These are phyloP conservation scores for Myotis yumanensis DNA, from an alignment of 2,113 vertebrate genomes.

Conservation along the genomic window DNA sequence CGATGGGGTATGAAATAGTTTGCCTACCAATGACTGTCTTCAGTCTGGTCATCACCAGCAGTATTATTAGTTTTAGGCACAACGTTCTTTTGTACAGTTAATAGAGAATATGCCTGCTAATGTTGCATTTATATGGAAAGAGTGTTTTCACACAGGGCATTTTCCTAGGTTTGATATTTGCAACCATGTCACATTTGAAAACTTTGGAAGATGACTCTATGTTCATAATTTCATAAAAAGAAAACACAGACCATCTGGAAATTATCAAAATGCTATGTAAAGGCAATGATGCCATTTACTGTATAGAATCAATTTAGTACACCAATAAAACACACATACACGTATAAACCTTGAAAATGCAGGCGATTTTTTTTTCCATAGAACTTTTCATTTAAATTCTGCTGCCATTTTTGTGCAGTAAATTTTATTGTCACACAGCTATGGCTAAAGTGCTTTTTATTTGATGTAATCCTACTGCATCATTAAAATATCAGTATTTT, in stretches of 20 bases:
- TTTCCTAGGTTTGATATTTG: slow-evolving; percentile 55
- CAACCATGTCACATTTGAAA: slow-evolving; percentile 47
- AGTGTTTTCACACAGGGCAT: neutral
- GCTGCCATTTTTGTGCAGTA: slow-evolving; percentile 79
- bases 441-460: slow-evolving; percentile 83
- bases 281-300: slow-evolving; percentile 82
- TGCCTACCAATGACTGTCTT: neutral
- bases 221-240: slow-evolving; percentile 82
- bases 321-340: slow-evolving; percentile 81
- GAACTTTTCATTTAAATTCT: slow-evolving; percentile 87
- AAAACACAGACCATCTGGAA: slow-evolving; percentile 84
- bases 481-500: slow-evolving; percentile 87
- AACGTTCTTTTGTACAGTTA: slow-evolving; percentile 21
- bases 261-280: slow-evolving; percentile 83
- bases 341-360: slow-evolving; percentile 79
- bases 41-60: neutral
- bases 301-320: slow-evolving; percentile 85
- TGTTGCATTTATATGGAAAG: neutral
- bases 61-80: neutral
- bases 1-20: neutral
- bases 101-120: neutral
- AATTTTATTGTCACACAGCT: slow-evolving; percentile 84
- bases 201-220: slow-evolving; percentile 72
- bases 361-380: slow-evolving; percentile 69
- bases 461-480: slow-evolving; percentile 83